Conservation (phyloP, 2,888 invertebrate species). For the Drosophila yooni region DNA sequence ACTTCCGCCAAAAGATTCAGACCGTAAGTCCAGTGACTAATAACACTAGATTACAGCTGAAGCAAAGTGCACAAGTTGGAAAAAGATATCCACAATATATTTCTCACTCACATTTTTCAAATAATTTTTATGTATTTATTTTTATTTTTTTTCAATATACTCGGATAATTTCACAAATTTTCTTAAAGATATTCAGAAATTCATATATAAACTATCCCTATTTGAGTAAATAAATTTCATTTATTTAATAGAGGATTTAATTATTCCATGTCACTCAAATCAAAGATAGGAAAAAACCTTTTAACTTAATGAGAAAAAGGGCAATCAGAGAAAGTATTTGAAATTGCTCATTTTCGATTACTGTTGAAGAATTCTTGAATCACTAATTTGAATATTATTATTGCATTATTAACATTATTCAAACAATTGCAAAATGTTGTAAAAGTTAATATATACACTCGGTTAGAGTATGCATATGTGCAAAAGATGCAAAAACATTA, state of each 20-base stretch:
- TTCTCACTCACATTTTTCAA: not conserved
- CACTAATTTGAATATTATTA: not conserved
- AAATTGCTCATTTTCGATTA: not conserved
- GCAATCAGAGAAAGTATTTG: not conserved
- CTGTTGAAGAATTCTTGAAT: not conserved
- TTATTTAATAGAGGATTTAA: not conserved
- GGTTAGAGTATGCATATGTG: constrained; percentile 33
- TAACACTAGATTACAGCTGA: not conserved
- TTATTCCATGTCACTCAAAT: not conserved
- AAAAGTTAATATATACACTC: not conserved
- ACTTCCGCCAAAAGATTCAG: not conserved
- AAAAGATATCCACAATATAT: not conserved
- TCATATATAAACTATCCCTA: not conserved
- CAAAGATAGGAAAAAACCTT: not conserved
- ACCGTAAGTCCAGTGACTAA: not conserved
- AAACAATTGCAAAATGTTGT: not conserved
- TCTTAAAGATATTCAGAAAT: no score
- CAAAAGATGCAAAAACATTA: constrained; percentile 61
- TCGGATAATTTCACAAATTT: no score
- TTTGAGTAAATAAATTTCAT: not conserved
- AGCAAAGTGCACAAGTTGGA: not conserved
- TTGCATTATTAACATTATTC: not conserved
- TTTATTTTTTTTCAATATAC: no score
- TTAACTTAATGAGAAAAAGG: no score
- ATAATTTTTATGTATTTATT: no score